These are phyloP conservation scores for Labeo calbasu DNA, from an alignment of 2,797 vertebrate genomes.

Conservation along the genomic window DNA sequence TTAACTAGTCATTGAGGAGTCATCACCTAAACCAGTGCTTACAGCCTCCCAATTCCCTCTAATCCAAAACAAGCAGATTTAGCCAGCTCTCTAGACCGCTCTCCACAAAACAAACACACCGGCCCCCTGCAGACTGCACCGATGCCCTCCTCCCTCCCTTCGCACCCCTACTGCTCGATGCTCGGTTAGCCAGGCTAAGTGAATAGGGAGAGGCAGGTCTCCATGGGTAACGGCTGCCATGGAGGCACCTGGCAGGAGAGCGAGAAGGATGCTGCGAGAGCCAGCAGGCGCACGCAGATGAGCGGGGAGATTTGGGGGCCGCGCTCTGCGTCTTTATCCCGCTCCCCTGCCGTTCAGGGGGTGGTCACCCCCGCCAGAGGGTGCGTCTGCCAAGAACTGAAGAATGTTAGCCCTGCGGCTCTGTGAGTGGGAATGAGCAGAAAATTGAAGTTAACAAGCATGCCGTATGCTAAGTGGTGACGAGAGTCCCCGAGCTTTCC, in stretches of 20 bases:
- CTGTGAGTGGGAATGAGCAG: slow-evolving; percentile 72
- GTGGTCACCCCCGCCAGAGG: slow-evolving; percentile 60
- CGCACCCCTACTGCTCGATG: slow-evolving; percentile 64
- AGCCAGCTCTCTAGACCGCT: slow-evolving; percentile 52
- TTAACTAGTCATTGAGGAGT: slow-evolving; percentile 51
- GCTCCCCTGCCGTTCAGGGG: slow-evolving; percentile 40
- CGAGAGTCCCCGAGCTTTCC: slow-evolving; percentile 73
- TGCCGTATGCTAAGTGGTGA: slow-evolving; percentile 76
- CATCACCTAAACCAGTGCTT: slow-evolving; percentile 58
- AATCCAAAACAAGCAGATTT: slow-evolving; percentile 75
- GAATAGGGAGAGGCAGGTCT: slow-evolving; percentile 70
- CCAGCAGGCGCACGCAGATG: slow-evolving; percentile 56
- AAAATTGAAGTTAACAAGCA: slow-evolving; percentile 84
- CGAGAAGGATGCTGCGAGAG: slow-evolving; percentile 64
- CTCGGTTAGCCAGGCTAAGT: slow-evolving; percentile 69
- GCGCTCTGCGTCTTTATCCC: slow-evolving; percentile 41
- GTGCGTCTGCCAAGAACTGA: slow-evolving; percentile 73
- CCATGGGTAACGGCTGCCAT: slow-evolving; percentile 73
- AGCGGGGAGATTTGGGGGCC: slow-evolving; percentile 46
- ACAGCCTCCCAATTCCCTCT: slow-evolving; percentile 70
- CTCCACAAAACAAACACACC: slow-evolving; percentile 70
- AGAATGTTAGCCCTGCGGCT: slow-evolving; percentile 71
- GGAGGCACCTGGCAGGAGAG: slow-evolving; percentile 74
- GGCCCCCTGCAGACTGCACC: slow-evolving; percentile 67
- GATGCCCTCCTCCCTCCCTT: slow-evolving; percentile 61